Evolutionary conservation across 2,113 vertebrate genomes (phyloP), one percentile per base, ranked within the genome.

Genomic region (Cynoglossus semilaevis): DNA sequence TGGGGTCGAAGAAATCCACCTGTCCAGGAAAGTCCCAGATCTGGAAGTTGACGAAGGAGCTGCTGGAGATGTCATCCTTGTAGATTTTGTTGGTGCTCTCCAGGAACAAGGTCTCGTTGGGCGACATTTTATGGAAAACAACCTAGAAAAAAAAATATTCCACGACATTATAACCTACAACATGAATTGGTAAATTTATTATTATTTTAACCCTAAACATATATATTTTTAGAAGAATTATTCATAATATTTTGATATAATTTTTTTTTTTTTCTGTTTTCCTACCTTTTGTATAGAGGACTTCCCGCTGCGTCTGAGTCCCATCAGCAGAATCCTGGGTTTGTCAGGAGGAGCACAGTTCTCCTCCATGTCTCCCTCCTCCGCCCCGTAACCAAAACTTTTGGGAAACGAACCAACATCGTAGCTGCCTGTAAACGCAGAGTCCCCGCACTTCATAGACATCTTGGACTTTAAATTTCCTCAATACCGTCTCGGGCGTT

Each of bases 11-110:
- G 90, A 99, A 98, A 87, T 99, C 97, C 72, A 99, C 96, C 84
- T 99, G 97, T 38, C 96, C 96, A n/a, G 96, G 97, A 74, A 99
- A 99, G 81, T 99, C 96, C 97, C 97, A 99, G 62, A 99, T 99
- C 84, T 99, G 97, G 87, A 99, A 99, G 88, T 99, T 99, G 82
- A 99, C 96, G 70, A 99, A 99, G 18, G 97, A 99, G 72, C 96
- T 99, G 90, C 94, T 98, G 79, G 96, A 98, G 88, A 98, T 96
- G 87, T 99, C 96, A 10, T 98, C 97, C 84, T 98, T 98, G 89
- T 98, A 97, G 90, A 99, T 98, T 88, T 99, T 98, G 90, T 98
- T 98, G 83, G 96, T 99, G 87, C 95, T 98, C 88, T 99, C 96
- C 88, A 99, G 87, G 77, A 99, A 99, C 58, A 99, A 90, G 5